Base-by-base conservation (phyloP, 2,113 vertebrate genomes). In the Ptilorrhoa leucosticta region DNA sequence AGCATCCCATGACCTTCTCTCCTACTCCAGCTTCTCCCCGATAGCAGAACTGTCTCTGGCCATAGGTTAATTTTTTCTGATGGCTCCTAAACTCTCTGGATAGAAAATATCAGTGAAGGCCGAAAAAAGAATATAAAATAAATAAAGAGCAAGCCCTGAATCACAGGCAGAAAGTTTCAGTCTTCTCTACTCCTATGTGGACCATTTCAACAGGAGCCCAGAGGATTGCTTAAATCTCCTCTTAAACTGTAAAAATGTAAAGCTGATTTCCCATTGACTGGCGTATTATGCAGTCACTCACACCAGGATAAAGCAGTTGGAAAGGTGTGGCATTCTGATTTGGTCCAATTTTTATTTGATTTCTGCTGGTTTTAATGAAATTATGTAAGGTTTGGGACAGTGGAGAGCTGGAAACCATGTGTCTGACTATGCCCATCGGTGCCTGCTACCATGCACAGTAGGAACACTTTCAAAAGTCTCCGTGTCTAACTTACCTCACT, bases 1-100 rank as follows among this genome's bases (percentile, higher is more conserved):
- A 86, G 76, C 19, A 58, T 94, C 90, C 86, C 85, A 96, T 2
- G 22, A 88, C 83, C 88, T 91, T 86, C 85, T 85, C n/a, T 91
- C 33, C 70, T 56, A 24, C 39, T 86, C 27, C 61, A 57, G 37
- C 24, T 79, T 91, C 78, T 94, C 53, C 57, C 37, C 1, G 6
- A 33, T 16, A 87, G 63, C 21, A 80, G 42, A 90, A 66, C 24
- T n/a, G 42, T 90, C 58, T 89, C 37, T 80, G 39, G 56, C 15
- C 65, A n/a, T 56, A 64, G 4, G 2, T 78, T 93, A 35, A 23
- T 80, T 90, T 83, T 76, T 89, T 72, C 35, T 90, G 45, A 76
- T 90, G 76, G 51, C 31, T 93, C 53, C 64, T 72, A 24, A 79
- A 79, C 42, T 58, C 87, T 80, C 58, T 77, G 37, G 33, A 15